Evolutionary conservation across 2,797 vertebrate genomes (phyloP), one percentile per base, ranked within the genome.

Genomic region (Borostomias antarcticus): DNA sequence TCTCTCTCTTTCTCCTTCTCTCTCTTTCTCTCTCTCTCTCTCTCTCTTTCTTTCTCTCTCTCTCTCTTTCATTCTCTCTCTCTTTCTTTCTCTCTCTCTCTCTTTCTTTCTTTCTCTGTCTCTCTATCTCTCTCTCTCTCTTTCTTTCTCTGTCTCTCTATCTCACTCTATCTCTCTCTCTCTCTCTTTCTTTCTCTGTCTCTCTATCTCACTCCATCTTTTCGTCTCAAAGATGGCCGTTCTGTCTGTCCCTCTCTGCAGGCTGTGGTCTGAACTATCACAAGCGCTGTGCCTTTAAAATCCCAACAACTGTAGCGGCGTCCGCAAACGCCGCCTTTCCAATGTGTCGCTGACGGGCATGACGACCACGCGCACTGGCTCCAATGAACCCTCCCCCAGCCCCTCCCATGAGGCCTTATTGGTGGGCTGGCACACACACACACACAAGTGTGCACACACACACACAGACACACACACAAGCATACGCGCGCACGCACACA

Each of bases 261-360:
- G 97, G 97, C 43, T 99, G 97, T 59, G 97, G 97, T 48, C 90
- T 96, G 60, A 98, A 98, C 88, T 99, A 98, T 78, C 96, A 99
- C 85, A 98, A 98, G 83, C 94, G 97, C 54, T 99, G 97, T 87
- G 96, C 97, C 4, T 98, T 99, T 90, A 98, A 98, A 89, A 99
- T 99, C 96, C 96, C 1, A 99, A 99, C 82, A 97, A 99, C 85
- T 99, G 97, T 89, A 99, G 95, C 10, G 96, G 97, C 0, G 91
- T 98, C 51, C 91, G 94, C 58, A 91, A 96, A 68, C 94, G 97
- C 0, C 92, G 96, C 2, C 90, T 96, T 13, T 98, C 97, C 1
- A 98, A 96, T 0, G 94, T 98, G 13, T 98, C 96, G 13, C 89
- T 98, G 58, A 97, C 95, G 0, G 95, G 95, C 40, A 82, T 95